A percentile compares a stretch with the other conserved stretches of the same genome.
phyloP scores from a whole-genome alignment of 2,113 vertebrate species.

The Chlamydotis undulata region DNA sequence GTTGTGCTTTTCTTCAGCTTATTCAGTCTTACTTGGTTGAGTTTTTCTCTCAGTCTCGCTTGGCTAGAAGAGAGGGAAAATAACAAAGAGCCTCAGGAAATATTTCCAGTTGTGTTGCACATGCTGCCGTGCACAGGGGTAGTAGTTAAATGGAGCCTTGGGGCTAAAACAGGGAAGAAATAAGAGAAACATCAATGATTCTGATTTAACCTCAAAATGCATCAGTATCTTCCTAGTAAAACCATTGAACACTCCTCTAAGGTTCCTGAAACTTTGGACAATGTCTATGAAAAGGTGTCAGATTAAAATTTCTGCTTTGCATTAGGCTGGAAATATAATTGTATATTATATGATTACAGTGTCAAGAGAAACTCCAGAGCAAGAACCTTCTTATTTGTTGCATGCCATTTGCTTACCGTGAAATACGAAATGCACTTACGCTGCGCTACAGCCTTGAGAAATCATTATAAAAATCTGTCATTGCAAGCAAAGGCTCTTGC shows the following conservation, averaged over 20 bases:
- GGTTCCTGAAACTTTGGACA: neutral
- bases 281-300: neutral
- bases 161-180: neutral
- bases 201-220: neutral
- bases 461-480: slow-evolving; percentile 41
- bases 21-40: neutral
- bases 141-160: neutral
- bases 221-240: neutral
- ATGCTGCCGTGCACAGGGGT: neutral
- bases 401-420: slow-evolving; percentile 7
- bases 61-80: neutral
- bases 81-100: slow-evolving; percentile 10
- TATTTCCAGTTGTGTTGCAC: neutral
- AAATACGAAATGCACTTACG: neutral
- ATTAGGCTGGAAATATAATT: neutral
- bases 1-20: neutral
- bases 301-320: neutral
- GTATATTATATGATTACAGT: neutral
- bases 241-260: neutral
- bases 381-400: slow-evolving; percentile 26
- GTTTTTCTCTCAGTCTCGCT: neutral
- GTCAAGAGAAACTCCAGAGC: neutral
- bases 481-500: neutral
- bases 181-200: neutral
- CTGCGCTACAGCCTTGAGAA: slow-evolving; percentile 28